Base-by-base conservation (phyloP, 2,113 vertebrate species). In the Potamarius usumacintae region DNA sequence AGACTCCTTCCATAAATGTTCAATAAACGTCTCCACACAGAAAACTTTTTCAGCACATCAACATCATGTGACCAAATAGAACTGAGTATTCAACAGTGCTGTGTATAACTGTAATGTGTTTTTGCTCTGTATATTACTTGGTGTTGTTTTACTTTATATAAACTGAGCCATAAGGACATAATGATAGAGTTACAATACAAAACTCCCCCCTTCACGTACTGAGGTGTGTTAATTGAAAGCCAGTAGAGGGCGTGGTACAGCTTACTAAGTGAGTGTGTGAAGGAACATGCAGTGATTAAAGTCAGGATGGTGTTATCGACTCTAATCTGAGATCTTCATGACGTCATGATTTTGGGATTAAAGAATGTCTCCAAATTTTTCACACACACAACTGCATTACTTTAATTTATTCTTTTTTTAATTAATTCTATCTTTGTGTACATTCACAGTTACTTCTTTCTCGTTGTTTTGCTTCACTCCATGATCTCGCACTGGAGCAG, bases 181-280 rank as follows among this genome's bases (percentile, higher is more conserved):
- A 10, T 4, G 12, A 48, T 48, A 9, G 18, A 17, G 18, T 42
- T 42, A 42, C 42, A 42, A 42, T 34, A 34, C 7, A 20, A 18
- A 48, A 48, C 71, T 22, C n/a, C n/a, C n/a, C 0, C 11, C 50
- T 81, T 25, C 25, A 12, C 53, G 25, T 58, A 30, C 30, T n/a
- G 17, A 53, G 82, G 27, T 63, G 30, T 42, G 20, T 12, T 22
- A 11, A 42, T 55, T 30, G 34, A 67, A 82, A 9, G 25, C 83
- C 86, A 90, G 78, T 79, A 90, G 89, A 90, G 89, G 78, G 71
- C 10, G 83, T 52, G 63, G 27, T 85, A 58, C 77, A 6, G 69
- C 52, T 85, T 85, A 5, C 14, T 53, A 7, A 15, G 25, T 78
- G 76, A 9, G 18, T 77, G 22, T 4, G 72, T 18, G 22, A 57